Percentiles rank a stretch among this genome's conserved stretches.
Conservation (phyloP, 2,888 invertebrate species). For the Odontocerum albicorne region DNA sequence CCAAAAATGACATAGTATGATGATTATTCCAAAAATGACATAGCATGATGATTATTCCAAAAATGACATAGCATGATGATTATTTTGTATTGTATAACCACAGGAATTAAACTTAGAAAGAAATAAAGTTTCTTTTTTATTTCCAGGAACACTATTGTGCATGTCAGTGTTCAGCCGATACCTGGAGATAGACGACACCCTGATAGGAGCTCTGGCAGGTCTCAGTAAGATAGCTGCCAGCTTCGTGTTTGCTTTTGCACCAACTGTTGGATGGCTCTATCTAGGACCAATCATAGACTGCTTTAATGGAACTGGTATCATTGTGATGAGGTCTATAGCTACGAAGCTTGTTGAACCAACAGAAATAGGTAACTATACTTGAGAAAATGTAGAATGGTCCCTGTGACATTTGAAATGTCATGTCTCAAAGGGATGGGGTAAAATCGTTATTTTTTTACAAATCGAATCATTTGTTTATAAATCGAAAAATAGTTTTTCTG, state of each 20-base stretch:
- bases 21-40: too few species aligned
- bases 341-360: conserved; percentile 58
- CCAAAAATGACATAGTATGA: too few species aligned
- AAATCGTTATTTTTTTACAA: too few species aligned
- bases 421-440: too few species aligned
- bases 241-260: conserved; percentile 55
- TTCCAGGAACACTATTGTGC: conserved; percentile 53
- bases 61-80: too few species aligned
- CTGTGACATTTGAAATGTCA: too few species aligned
- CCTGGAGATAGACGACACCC: conserved; percentile 51
- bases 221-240: conserved; percentile 58
- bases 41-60: too few species aligned
- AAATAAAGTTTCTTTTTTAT: not conserved
- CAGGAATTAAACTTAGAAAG: too few species aligned
- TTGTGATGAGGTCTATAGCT: conserved; percentile 58
- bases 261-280: conserved; percentile 53
- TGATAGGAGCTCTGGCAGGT: conserved; percentile 53
- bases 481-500: too few species aligned
- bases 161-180: conserved; percentile 51
- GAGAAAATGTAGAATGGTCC: too few species aligned
- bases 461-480: too few species aligned
- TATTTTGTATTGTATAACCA: too few species aligned
- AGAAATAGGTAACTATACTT: conserved; percentile 60
- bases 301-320: conserved; percentile 57
- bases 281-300: conserved; percentile 55